These are phyloP conservation scores for Schizothorax lantsangensis DNA, from an alignment of 2,797 vertebrate species.

Conservation along the genomic window DNA sequence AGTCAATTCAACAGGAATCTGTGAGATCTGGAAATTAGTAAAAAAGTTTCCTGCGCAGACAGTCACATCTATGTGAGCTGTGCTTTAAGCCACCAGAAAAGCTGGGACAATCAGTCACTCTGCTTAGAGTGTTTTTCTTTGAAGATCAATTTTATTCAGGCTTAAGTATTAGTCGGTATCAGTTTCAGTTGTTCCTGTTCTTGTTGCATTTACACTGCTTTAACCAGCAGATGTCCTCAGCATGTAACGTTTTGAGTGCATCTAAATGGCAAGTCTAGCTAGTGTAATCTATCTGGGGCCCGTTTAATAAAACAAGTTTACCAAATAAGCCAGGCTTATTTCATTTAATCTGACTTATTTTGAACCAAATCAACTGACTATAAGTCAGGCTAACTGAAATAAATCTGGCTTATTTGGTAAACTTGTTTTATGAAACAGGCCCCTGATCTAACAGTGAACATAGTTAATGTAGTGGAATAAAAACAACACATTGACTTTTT, in stretches of 20 bases:
- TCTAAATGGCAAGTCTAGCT: neutral
- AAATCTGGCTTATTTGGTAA: no score
- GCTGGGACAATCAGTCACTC: neutral
- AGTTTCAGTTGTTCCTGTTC: neutral
- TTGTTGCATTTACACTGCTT: neutral
- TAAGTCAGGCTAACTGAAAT: no score
- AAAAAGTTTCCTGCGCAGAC: neutral
- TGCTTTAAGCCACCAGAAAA: neutral
- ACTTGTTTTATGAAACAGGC: no score
- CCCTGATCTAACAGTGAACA: neutral
- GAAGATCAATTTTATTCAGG: neutral
- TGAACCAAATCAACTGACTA: no score
- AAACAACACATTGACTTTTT: neutral
- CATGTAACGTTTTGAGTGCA: neutral
- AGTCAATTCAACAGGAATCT: no score
- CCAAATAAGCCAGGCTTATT: no score
- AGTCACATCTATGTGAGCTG: neutral
- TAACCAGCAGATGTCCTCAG: neutral
- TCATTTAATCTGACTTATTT: no score
- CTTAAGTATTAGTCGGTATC: neutral
- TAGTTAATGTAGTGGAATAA: neutral
- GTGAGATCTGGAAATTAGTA: neutral
- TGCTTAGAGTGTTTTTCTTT: no score
- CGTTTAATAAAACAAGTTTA: no score
- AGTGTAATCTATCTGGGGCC: neutral